These are phyloP conservation scores for Saimiri boliviensis DNA, from an alignment of 2,113 vertebrate species.

Conservation along the genomic window DNA sequence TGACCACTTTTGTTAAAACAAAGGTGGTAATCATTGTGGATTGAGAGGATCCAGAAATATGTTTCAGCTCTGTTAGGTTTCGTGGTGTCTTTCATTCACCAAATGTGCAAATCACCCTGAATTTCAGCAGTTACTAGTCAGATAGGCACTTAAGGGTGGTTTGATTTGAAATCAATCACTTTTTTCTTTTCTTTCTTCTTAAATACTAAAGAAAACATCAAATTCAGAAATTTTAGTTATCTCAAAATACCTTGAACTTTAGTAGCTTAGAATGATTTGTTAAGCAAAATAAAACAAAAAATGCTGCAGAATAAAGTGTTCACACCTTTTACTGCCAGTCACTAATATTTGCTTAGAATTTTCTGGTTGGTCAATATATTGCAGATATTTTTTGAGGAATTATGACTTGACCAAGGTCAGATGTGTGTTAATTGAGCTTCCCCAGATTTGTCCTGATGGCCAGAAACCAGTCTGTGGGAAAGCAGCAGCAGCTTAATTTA, in stretches of 20 bases:
- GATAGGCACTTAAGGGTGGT: conserved; percentile 6
- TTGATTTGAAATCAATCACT: conserved; percentile 23
- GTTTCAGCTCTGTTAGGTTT: neutral
- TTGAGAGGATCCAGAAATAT: neutral
- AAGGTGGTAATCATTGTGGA: neutral
- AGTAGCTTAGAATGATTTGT: neutral
- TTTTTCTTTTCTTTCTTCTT: neutral
- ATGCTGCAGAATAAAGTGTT: neutral
- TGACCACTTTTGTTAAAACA: neutral
- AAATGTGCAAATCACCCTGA: neutral
- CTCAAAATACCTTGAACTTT: neutral
- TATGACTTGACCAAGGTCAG: conserved; percentile 17
- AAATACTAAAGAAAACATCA: neutral
- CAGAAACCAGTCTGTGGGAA: conserved; percentile 29
- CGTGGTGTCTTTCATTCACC: neutral
- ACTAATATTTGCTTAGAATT: conserved; percentile 2
- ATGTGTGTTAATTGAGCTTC: conserved; percentile 24
- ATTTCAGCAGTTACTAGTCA: conserved; percentile 15
- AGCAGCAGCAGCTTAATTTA: neutral
- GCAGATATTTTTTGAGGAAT: conserved; percentile 17
- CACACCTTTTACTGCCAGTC: neutral
- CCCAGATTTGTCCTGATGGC: neutral
- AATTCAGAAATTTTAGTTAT: conserved; percentile 25
- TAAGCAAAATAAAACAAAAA: neutral
- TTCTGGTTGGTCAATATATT: neutral